A percentile compares a stretch with the other conserved stretches of the same genome.
Conservation (phyloP, 2,113 vertebrate species). For the Vidua macroura region DNA sequence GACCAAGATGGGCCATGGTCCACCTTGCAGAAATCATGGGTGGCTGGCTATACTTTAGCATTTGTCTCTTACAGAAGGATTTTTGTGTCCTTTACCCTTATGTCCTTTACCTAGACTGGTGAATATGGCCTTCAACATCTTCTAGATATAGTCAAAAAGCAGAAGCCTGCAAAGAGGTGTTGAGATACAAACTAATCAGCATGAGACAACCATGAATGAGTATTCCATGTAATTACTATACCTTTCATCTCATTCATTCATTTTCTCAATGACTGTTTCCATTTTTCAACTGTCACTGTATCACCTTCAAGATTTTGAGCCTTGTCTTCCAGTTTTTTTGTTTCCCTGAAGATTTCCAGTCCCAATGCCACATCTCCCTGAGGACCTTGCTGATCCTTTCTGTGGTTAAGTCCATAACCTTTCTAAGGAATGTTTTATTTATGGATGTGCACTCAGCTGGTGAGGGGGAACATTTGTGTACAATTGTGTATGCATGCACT, state of each 20-base stretch:
- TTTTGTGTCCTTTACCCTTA: not conserved
- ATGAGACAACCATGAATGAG: not conserved
- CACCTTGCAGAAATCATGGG: not conserved
- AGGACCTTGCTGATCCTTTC: not conserved
- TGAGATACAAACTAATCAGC: not conserved
- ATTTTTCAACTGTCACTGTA: not conserved
- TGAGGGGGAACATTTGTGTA: not conserved
- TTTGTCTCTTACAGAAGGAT: not conserved
- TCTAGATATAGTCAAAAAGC: not conserved
- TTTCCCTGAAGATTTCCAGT: not conserved
- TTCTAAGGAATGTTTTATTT: conserved; percentile 2
- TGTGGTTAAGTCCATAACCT: not conserved
- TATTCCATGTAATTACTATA: not conserved
- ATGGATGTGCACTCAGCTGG: not conserved
- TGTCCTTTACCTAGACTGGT: not conserved
- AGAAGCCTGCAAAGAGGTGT: not conserved
- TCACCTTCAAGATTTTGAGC: not conserved
- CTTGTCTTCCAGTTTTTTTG: not conserved
- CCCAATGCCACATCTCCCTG: not conserved
- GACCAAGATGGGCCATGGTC: not conserved
- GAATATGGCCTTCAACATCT: not conserved
- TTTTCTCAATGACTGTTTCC: not conserved
- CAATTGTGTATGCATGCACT: not conserved
- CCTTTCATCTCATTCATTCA: not conserved
- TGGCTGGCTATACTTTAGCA: not conserved